Evolutionary conservation across 2,888 invertebrate species (phyloP), one percentile per base, ranked within the genome.

Genomic region (Latrodectus hesperus): DNA sequence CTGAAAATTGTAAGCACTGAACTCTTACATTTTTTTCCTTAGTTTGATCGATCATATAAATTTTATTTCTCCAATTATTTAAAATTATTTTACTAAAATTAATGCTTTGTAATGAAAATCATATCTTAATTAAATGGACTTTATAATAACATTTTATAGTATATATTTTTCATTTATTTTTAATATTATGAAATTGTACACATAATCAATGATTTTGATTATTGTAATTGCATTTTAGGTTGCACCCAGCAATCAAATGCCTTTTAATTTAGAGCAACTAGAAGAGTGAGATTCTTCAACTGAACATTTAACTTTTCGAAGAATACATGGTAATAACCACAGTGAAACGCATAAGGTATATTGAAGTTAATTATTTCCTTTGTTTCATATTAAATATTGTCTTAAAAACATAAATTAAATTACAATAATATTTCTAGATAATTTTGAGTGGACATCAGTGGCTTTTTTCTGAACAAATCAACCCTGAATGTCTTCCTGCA

Each of bases 221-320:
- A 22, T 22, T 38, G 38, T 38, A 38, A 38, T 38, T 6, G 6
- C 38, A 38, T 38, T 38, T 53, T 14, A 88, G 88, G 83, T 60
- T 53, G 65, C 60, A 9, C 84, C 80, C 5, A 67, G 67, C 51
- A 65, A 76, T 16, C 79, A 51, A 60, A 75, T 88, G 22, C 92
- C 94, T 74, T 93, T 94, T 91, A 93, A 94, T 89, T 93, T 94
- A 10, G 94, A 95, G 90, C 95, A 96, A 91, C 92, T 97, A 64
- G 97, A 97, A 92, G 97, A 96, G 89, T 97, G 97, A 93, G 97
- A 97, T 93, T 92, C n/a, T 90, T 86, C 90, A 89, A 94, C 94
- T 90, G 90, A 91, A 9, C 79, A 85, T 55, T 81, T 60, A 74
- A 88, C 71, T n/a, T 91, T 93, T 94, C 94, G 94, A 81, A 93